These are phyloP conservation scores for Hemithea aestivaria DNA, from an alignment of 2,888 invertebrate species.

Conservation along the genomic window DNA sequence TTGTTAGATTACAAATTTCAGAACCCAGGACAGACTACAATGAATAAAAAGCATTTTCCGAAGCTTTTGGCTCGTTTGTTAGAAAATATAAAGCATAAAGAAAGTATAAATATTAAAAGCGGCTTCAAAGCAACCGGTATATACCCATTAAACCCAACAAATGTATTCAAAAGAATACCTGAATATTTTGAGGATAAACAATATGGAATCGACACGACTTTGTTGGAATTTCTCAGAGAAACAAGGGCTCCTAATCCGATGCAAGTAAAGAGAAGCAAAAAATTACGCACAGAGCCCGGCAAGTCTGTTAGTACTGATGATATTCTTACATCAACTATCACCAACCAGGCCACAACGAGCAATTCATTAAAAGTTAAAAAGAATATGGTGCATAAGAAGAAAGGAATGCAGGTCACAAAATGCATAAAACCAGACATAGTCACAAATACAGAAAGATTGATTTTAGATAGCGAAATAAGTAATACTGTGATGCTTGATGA, in stretches of 20 bases:
- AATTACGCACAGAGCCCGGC: too few species aligned
- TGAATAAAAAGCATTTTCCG: constrained; percentile 4
- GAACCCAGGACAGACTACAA: constrained; percentile 14
- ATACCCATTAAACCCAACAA: constrained; percentile 21
- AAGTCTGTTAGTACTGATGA: too few species aligned
- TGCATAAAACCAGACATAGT: too few species aligned
- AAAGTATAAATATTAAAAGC: constrained; percentile 18
- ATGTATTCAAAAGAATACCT: constrained; percentile 23
- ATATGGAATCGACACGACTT: constrained; percentile 4
- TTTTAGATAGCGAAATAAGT: too few species aligned
- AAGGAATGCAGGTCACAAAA: too few species aligned
- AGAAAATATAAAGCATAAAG: constrained; percentile 4
- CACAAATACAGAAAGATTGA: too few species aligned
- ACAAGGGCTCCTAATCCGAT: background rate
- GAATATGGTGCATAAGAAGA: too few species aligned
- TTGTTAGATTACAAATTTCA: constrained; percentile 16
- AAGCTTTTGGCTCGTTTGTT: constrained; percentile 7
- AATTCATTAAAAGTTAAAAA: background rate
- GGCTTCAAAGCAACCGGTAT: constrained; percentile 24
- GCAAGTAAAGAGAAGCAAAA: background rate
- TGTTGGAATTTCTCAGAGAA: too few species aligned
- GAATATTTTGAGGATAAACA: constrained; percentile 7
- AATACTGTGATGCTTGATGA: too few species aligned
- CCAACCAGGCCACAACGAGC: background rate
- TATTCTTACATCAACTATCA: background rate